Percentiles rank a stretch among this genome's conserved stretches.
Conservation (phyloP, 2,888 invertebrate species). For the Muschampia plurimacula region DNA sequence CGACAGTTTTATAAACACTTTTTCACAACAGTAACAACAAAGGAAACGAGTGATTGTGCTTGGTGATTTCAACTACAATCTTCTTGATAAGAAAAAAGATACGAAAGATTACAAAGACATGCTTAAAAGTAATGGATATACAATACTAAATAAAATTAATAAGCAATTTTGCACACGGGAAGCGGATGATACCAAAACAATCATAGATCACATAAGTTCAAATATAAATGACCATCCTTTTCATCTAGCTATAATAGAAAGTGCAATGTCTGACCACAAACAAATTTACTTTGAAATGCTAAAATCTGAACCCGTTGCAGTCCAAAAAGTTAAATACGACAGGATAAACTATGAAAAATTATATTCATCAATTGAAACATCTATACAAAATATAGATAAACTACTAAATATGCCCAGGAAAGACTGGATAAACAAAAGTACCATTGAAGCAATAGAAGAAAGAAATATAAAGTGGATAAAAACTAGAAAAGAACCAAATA, state of each 20-base stretch:
- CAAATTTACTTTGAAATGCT: conserved; percentile 40
- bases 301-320: neutral
- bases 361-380: conserved; percentile 3
- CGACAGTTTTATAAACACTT: conserved; percentile 31
- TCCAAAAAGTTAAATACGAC: conserved; percentile 29
- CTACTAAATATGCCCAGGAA: neutral
- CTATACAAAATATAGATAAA: neutral
- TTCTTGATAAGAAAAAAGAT: conserved; percentile 6
- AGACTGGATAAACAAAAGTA: conserved; percentile 11
- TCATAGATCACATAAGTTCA: conserved; percentile 38
- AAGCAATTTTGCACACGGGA: conserved; percentile 39
- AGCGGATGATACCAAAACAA: conserved; percentile 30
- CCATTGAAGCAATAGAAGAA: neutral
- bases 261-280: conserved; percentile 43
- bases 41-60: conserved; percentile 34
- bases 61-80: conserved; percentile 37
- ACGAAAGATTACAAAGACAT: conserved; percentile 33
- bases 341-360: conserved; percentile 37
- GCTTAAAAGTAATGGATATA: conserved; percentile 29
- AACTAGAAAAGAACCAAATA: conserved; percentile 1
- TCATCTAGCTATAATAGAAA: conserved; percentile 40
- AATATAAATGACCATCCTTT: conserved; percentile 3
- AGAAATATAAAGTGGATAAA: neutral
- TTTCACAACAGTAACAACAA: conserved; percentile 19
- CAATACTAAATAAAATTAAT: conserved; percentile 40